These are phyloP conservation scores for Notolepis coatsorum DNA, from an alignment of 2,797 vertebrate genomes.

Conservation along the genomic window DNA sequence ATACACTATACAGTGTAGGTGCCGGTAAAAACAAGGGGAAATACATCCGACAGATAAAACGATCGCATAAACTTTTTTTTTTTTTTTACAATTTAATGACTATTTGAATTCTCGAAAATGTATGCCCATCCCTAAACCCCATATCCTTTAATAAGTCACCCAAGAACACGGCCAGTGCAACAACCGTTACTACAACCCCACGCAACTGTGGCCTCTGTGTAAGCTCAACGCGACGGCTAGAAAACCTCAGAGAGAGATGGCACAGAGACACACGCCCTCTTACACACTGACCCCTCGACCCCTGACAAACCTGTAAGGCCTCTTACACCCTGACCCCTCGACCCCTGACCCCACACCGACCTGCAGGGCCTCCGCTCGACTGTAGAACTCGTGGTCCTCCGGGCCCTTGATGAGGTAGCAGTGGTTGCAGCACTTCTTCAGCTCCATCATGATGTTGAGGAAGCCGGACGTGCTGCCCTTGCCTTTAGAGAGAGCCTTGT, in stretches of 20 bases:
- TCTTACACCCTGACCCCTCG: not conserved
- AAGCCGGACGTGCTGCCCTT: conserved; percentile 99
- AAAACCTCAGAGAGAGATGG: not conserved
- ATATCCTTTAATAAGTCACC: too few species aligned
- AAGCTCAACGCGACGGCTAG: not conserved
- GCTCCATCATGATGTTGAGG: conserved; percentile 99
- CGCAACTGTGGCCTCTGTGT: too few species aligned
- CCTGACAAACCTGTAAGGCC: conserved; percentile 91
- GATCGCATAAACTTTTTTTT: too few species aligned
- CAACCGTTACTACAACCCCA: too few species aligned
- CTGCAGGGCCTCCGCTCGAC: conserved; percentile 91
- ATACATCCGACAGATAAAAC: too few species aligned
- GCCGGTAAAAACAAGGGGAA: too few species aligned
- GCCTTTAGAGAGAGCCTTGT: conserved; percentile 98
- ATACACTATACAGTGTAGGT: too few species aligned
- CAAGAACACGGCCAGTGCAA: too few species aligned
- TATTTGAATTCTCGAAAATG: too few species aligned
- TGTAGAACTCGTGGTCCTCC: conserved; percentile 94
- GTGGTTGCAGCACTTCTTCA: conserved; percentile 99
- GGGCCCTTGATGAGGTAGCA: conserved; percentile 99
- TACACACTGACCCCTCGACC: not conserved
- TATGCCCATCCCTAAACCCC: too few species aligned
- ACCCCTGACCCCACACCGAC: too few species aligned
- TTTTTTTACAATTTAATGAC: too few species aligned
- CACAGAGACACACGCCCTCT: not conserved